Base-by-base conservation (phyloP, 2,113 vertebrate genomes). In the Colaptes auratus region DNA sequence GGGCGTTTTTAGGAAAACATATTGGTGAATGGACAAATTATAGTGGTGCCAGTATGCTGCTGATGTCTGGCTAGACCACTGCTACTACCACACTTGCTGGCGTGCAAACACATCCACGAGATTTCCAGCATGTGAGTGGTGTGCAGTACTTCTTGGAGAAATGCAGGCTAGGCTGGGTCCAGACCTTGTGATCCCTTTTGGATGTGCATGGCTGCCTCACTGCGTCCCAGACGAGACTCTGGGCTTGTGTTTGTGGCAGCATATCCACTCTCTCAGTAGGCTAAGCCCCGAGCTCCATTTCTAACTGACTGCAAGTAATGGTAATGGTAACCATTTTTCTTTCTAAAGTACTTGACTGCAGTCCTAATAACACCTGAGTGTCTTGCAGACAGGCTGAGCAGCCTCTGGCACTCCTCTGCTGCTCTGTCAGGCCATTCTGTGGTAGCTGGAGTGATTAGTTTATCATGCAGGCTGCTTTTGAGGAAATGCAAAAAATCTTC, bases 21-120 rank as follows among this genome's bases (percentile, higher is more conserved):
- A 96, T 97, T 98, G 98, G 97, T 97, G 96, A 97, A 98, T 97
- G 98, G 98, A 98, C 98, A 96, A 97, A 98, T 97, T 97, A 95
- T 79, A 91, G 82, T 12, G 50, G 95, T 98, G 97, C 97, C 97
- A 98, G 89, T 96, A 97, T 97, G 97, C 92, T 97, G 96, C 95
- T 88, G 95, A 94, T 97, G 82, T 96, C 97, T 98, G 97, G 91
- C 97, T 97, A 96, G 98, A 97, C 97, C 98, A 96, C 95, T 94
- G 16, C 86, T 88, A 86, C 91, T 90, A 30, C 89, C 92, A 70
- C 30, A 58, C 96, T 96, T 85, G 92, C 86, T 98, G 97, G 96
- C 96, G 72, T 84, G 80, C 50, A 75, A 69, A 82, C 69, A 39
- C 79, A 91, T 10, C 28, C 24, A 39, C 63, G 36, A 56, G 88